Evolutionary conservation across 2,888 invertebrate species (phyloP).

Genomic region (Acrocyrtus sp.): DNA sequence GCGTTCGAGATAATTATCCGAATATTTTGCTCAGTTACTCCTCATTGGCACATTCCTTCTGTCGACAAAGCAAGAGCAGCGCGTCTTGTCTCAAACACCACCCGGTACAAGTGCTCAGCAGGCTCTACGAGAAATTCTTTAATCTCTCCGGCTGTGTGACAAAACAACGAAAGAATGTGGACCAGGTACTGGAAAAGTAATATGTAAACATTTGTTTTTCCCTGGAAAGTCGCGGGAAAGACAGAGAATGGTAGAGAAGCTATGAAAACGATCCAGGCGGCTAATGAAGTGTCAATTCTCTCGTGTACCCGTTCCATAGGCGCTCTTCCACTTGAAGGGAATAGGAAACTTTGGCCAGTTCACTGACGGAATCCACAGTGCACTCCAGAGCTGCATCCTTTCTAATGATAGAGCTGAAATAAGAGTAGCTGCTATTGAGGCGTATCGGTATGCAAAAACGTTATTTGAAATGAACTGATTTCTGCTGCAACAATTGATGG

Average conservation of each 20-base stretch:
- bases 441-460: constrained; percentile 72
- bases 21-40: constrained; percentile 76
- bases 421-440: constrained; percentile 83
- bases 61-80: constrained; percentile 70
- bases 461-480: not conserved
- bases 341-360: constrained; percentile 87
- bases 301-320: too few relatives aligned
- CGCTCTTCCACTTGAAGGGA: constrained; percentile 83
- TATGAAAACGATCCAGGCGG: too few relatives aligned
- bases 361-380: constrained; percentile 72
- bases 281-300: not conserved
- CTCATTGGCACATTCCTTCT: constrained; percentile 77
- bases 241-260: too few relatives aligned
- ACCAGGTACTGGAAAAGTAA: constrained; percentile 58
- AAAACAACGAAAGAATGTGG: constrained; percentile 56
- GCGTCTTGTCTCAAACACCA: constrained; percentile 41
- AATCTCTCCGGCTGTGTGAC: constrained; percentile 54
- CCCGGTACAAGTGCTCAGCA: constrained; percentile 57
- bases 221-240: too few relatives aligned
- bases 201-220: not conserved
- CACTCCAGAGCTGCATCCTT: constrained; percentile 74
- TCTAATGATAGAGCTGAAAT: constrained; percentile 77
- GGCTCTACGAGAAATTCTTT: constrained; percentile 61
- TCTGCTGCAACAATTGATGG: not conserved
- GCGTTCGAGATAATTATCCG: constrained; percentile 68